phyloP scores from a whole-genome alignment of 2,797 vertebrate genomes.

The Pachyuromys duprasi region DNA sequence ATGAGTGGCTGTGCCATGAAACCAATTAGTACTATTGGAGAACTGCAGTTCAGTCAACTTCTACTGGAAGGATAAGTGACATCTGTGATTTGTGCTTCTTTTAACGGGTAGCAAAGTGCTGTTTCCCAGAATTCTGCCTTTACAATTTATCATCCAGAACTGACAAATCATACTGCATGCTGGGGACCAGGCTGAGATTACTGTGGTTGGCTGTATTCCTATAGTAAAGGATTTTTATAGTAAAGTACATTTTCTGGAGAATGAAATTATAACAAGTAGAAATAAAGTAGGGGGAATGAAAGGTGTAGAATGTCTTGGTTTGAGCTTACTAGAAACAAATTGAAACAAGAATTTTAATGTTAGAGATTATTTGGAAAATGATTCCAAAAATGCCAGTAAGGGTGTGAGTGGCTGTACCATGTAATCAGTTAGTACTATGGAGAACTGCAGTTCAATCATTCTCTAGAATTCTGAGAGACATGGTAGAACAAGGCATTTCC shows the following conservation, averaged over 20 bases:
- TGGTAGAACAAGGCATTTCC: background rate
- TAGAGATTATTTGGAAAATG: background rate
- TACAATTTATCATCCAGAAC: background rate
- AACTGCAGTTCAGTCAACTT: background rate
- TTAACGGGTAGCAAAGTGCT: background rate
- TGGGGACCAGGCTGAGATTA: background rate
- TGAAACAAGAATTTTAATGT: conserved; percentile 9
- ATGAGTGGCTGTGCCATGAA: too few relatives aligned
- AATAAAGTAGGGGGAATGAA: background rate
- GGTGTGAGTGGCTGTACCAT: background rate
- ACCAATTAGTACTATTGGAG: too few relatives aligned
- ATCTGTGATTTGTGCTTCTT: background rate
- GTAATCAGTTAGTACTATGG: background rate
- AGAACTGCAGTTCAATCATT: background rate
- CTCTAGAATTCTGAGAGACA: conserved; percentile 9
- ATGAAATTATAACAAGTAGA: background rate
- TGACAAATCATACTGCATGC: background rate
- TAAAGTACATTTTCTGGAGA: conserved; percentile 8
- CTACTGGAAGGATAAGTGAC: background rate
- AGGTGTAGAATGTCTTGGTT: background rate
- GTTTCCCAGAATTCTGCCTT: conserved; percentile 24
- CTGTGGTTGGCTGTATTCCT: background rate
- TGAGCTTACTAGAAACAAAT: background rate
- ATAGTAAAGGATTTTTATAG: background rate
- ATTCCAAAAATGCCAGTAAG: background rate